Percentiles rank a stretch among this genome's conserved stretches.
Conservation (phyloP, 53 echinoderm and acorn worm species). For the Hippasteria phrygiana region DNA sequence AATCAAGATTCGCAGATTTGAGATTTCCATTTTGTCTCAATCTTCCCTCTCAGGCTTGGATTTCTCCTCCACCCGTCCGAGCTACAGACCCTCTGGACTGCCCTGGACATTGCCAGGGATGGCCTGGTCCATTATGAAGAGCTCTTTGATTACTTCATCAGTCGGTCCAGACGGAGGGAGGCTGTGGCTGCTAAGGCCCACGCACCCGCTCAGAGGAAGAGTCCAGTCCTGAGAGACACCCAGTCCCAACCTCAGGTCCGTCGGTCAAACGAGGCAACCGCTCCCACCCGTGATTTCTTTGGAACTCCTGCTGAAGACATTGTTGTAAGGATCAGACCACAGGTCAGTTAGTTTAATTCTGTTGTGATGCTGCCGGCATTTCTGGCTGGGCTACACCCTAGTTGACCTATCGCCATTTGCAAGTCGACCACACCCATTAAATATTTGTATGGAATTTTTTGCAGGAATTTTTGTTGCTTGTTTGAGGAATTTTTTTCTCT, state of each 20-base stretch:
- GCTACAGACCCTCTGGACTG: slow-evolving; percentile 88
- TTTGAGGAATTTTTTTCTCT: no score
- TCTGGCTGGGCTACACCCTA: no score
- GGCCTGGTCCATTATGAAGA: slow-evolving; percentile 94
- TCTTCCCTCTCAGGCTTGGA: slow-evolving; percentile 76
- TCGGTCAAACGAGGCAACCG: neutral
- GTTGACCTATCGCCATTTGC: no score
- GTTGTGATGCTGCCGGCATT: neutral
- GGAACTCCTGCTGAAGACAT: slow-evolving; percentile 65
- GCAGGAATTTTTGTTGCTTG: no score
- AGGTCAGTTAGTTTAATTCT: slow-evolving; percentile 24
- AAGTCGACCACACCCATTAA: no score
- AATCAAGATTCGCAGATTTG: neutral
- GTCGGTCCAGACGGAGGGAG: slow-evolving; percentile 58
- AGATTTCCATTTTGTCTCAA: neutral
- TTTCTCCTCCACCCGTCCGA: slow-evolving; percentile 90
- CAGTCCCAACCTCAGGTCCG: slow-evolving; percentile 4
- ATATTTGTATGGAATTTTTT: no score
- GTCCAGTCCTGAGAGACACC: slow-evolving; percentile 11
- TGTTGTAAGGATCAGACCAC: slow-evolving; percentile 54
- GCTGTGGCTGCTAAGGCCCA: neutral
- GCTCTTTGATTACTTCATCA: slow-evolving; percentile 88
- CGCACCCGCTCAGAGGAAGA: neutral
- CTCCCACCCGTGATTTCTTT: slow-evolving; percentile 45
- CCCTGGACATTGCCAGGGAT: slow-evolving; percentile 82